These are phyloP conservation scores for Onychostoma macrolepis DNA, from an alignment of 2,113 vertebrate genomes.

Conservation along the genomic window DNA sequence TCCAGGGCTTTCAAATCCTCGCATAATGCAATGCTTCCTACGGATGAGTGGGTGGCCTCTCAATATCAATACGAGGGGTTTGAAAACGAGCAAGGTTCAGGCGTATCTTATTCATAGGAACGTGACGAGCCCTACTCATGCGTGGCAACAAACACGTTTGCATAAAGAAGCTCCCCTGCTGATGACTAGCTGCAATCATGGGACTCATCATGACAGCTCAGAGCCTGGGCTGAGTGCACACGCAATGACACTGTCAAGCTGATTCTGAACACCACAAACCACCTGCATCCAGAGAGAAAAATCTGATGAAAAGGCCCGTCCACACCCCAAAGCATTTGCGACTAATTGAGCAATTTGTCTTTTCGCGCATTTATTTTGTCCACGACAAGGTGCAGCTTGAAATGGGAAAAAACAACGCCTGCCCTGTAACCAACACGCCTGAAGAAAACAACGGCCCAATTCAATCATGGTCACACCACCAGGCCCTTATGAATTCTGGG, in stretches of 20 bases:
- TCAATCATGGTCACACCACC: not conserved
- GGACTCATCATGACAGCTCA: constrained; percentile 6
- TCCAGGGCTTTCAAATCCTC: not conserved
- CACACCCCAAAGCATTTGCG: not conserved
- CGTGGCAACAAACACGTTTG: not conserved
- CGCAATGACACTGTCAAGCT: not conserved
- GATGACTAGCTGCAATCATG: constrained; percentile 22
- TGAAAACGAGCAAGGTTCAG: not conserved
- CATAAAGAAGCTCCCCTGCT: not conserved
- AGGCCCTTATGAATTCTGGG: not conserved
- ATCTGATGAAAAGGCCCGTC: not conserved
- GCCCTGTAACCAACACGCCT: not conserved
- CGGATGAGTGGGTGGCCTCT: not conserved
- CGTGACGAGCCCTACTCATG: not conserved
- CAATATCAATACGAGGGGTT: not conserved
- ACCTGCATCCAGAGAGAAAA: not conserved
- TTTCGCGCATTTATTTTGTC: not conserved
- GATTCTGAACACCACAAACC: not conserved
- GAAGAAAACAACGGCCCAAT: not conserved
- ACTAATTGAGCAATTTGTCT: constrained; percentile 9
- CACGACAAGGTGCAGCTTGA: not conserved
- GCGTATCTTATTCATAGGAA: not conserved
- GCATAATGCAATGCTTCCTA: not conserved
- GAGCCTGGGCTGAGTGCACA: not conserved
- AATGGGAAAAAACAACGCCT: not conserved